Conservation (phyloP, 1,140 invertebrate genomes). For the Polypedilum pembai region DNA sequence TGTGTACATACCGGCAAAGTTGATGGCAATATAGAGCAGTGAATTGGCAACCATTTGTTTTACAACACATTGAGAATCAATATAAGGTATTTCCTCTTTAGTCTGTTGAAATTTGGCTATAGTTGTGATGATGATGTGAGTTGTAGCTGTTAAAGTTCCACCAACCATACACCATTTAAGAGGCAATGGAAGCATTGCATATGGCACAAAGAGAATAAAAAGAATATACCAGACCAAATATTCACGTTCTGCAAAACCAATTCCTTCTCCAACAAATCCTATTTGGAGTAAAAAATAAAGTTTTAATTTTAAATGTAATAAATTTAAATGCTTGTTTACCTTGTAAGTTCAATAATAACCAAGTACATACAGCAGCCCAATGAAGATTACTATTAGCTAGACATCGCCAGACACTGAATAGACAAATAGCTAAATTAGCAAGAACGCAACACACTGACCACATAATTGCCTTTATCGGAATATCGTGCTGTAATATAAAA, state of each 20-base stretch:
- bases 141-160: conserved; percentile 66
- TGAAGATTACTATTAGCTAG: conserved; percentile 90
- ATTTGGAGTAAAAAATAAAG: conserved; percentile 35
- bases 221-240: conserved; percentile 82
- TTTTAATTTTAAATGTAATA: neutral
- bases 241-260: conserved; percentile 62
- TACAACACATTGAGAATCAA: neutral
- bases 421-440: conserved; percentile 67
- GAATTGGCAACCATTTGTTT: conserved; percentile 63
- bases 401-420: conserved; percentile 79
- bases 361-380: conserved; percentile 81
- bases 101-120: conserved; percentile 43
- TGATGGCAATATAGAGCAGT: conserved; percentile 77
- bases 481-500: neutral
- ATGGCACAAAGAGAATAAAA: conserved; percentile 85
- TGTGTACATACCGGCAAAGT: conserved; percentile 92
- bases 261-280: conserved; percentile 67
- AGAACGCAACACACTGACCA: conserved; percentile 67
- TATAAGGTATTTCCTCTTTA: neutral
- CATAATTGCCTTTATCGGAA: conserved; percentile 48
- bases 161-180: conserved; percentile 77
- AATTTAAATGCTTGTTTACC: conserved; percentile 57
- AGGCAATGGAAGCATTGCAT: conserved; percentile 83
- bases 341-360: conserved; percentile 80
- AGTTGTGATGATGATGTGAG: conserved; percentile 59